Base-by-base conservation (phyloP, 2,888 invertebrate species). In the Malthinus flaveolus region DNA sequence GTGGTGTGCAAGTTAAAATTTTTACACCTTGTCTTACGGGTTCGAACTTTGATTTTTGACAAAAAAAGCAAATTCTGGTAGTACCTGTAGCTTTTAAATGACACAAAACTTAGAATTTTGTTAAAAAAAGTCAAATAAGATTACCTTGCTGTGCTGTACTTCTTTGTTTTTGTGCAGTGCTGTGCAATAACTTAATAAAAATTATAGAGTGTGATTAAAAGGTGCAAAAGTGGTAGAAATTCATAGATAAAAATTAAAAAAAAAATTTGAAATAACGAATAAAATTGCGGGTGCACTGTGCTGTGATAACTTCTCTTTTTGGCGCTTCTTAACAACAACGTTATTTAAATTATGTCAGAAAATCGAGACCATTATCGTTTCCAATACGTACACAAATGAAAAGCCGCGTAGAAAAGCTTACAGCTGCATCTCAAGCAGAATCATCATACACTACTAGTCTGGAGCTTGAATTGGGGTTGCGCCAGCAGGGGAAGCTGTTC, bases 391-490 rank as follows among this genome's bases (percentile, higher is more conserved):
- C 71, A 71, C 69, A 71, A 65, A 63, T 64, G 62, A 64, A 65
- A 66, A 57, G 62, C 63, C 62, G 65, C 61, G 63, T 68, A 62
- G 60, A 33, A 48, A 42, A 32, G 65, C 63, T 59, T 73, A 72
- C 69, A 68, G 68, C 73, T 73, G 72, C 72, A 70, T 74, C 62
- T 69, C 71, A 70, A 66, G 68, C 66, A 68, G 68, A 71, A 65
- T 73, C 71, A 73, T 72, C 73, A 71, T 73, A 74, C 72, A 77
- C 77, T 77, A 59, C 71, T 71, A 64, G 67, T 72, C 70, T 56
- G 55, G 56, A 54, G 59, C 59, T 69, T 69, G 68, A 71, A 67
- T 61, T 69, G 73, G 73, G 73, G 74, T 74, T 75, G 74, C 75
- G 73, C 73, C 70, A 69, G 71, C 65, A 68, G 70, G 68, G 69